A percentile compares a stretch with the other conserved stretches of the same genome.
These are phyloP conservation scores for Miniopterus natalensis DNA, from an alignment of 2,113 vertebrate genomes.

Conservation along the genomic window DNA sequence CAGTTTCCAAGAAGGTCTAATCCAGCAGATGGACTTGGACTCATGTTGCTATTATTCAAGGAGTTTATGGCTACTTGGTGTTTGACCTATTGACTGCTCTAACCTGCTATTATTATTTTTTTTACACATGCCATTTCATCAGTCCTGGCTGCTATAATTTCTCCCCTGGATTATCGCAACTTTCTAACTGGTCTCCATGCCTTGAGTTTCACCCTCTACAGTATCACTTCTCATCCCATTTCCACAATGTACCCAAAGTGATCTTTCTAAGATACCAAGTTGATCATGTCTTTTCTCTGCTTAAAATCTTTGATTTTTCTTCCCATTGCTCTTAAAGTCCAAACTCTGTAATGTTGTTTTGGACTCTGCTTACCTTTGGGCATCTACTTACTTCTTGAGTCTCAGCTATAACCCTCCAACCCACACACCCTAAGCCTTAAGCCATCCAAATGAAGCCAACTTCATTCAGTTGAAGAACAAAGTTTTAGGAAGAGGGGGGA, in stretches of 20 bases:
- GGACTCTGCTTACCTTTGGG: not conserved
- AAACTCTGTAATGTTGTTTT: not conserved
- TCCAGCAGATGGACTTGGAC: not conserved
- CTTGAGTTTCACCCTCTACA: not conserved
- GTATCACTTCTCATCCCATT: not conserved
- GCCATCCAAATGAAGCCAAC: not conserved
- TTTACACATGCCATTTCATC: not conserved
- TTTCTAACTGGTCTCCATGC: not conserved
- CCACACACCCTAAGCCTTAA: not conserved
- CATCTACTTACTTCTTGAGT: not conserved
- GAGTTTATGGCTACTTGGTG: not conserved
- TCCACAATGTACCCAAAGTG: not conserved
- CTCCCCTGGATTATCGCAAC: not conserved
- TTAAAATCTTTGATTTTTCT: not conserved
- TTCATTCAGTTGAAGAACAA: not conserved
- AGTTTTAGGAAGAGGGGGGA: not conserved
- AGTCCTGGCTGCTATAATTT: not conserved
- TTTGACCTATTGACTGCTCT: not conserved
- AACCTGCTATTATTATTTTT: not conserved
- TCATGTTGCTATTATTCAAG: not conserved
- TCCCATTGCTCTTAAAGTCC: not conserved
- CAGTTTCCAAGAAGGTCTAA: not conserved
- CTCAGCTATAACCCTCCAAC: not conserved
- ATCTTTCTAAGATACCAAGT: conserved; percentile 9
- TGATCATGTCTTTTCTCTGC: not conserved